Percentiles rank a stretch among this genome's conserved stretches.
These are phyloP conservation scores for Drosophila kikkawai DNA, from an alignment of 1,140 invertebrate genomes.

Conservation along the genomic window DNA sequence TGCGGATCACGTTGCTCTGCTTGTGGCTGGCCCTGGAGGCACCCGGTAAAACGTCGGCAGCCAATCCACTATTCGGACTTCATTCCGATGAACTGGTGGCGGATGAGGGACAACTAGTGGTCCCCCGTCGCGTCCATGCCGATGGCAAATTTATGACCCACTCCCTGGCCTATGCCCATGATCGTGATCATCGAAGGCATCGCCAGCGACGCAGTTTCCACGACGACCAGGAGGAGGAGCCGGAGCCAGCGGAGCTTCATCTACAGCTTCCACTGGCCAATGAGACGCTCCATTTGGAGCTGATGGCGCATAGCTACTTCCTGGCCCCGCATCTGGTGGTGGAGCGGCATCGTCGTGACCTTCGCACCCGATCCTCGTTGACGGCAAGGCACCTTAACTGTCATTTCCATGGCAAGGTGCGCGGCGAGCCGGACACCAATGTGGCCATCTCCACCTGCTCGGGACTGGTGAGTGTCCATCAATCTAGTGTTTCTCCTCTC, in stretches of 20 bases:
- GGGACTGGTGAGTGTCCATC: constrained; percentile 90
- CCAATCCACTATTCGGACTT: constrained; percentile 74
- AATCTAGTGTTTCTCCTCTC: no score
- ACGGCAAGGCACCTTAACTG: constrained; percentile 86
- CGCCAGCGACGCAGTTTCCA: constrained; percentile 68
- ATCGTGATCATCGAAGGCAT: constrained; percentile 66
- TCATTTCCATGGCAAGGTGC: constrained; percentile 91
- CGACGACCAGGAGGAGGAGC: constrained; percentile 2
- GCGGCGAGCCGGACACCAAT: constrained; percentile 88
- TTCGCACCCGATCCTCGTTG: constrained; percentile 86
- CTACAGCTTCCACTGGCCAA: constrained; percentile 81
- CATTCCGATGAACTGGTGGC: constrained; percentile 85
- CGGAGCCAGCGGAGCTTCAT: constrained; percentile 86
- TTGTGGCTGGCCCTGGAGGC: constrained; percentile 44
- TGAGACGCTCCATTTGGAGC: constrained; percentile 26
- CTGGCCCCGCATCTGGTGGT: constrained; percentile 89
- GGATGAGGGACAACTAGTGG: constrained; percentile 86
- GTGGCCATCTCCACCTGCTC: constrained; percentile 92
- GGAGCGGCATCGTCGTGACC: constrained; percentile 88
- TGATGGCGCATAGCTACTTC: constrained; percentile 87
- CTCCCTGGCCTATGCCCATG: constrained; percentile 86
- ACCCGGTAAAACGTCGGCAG: neutral
- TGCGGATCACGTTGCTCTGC: constrained; percentile 45
- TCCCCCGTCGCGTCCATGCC: constrained; percentile 87
- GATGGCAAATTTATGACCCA: constrained; percentile 87